Evolutionary conservation across 2,888 invertebrate genomes (phyloP), one percentile per base, ranked within the genome.

Genomic region (Apoda limacodes): DNA sequence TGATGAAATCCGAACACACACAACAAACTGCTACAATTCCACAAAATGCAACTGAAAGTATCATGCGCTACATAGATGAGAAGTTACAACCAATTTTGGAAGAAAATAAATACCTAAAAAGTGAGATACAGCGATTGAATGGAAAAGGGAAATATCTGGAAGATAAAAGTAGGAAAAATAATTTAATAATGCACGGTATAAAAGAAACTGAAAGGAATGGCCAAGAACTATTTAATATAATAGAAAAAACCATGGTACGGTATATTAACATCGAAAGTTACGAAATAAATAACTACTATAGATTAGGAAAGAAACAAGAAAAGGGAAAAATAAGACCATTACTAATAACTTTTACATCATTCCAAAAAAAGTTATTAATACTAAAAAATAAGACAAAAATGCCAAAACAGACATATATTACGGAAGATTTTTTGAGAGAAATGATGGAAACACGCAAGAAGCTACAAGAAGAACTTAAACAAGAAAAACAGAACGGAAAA

Each of bases 31-130:
- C 19, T 24, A 22, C 21, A 13, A 32, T 32, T 27, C 27, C 28
- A 23, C 7, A 19, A 10, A 32, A 22, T 9, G 17, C 28, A 13
- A 32, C 24, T 5, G 28, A 32, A 17, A 32, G 3, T 24, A 22
- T 32, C 9, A 32, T 32, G 32, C 24, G 11, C 3, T 24, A 23
- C 12, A 28, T 32, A 23, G 32, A 32, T 5, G 32, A 32, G 9
- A 28, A 32, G 20, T 3, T 32, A 5, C 32, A 32, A 19, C 27
- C 28, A 27, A 13, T 32, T 13, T 19, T 32, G 7, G 28, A 32
- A 28, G 32, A 33, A 33, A 33, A 33, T 25, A 33, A 25, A 28
- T 11, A 28, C 6, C 11, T 33, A 3, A 33, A 33, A 33, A 21
- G 2, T 21, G 33, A 33, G n/a, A 12, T 33, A 14, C 19, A 33